Conservation (phyloP, 2,113 vertebrate species). For the Archilochus colubris region DNA sequence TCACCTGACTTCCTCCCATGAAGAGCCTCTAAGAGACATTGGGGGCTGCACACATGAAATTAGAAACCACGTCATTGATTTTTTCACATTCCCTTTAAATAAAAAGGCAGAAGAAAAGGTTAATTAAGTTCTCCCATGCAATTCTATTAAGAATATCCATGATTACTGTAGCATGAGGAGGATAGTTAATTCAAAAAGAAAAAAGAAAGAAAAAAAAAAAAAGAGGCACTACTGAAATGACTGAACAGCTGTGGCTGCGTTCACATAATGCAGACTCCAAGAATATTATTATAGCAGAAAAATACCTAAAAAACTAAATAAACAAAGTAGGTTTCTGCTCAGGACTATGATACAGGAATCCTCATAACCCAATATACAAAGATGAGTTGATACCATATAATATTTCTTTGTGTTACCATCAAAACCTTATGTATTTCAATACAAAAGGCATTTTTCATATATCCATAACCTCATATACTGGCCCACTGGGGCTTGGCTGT, state of each 20-base stretch:
- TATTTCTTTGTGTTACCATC: not conserved
- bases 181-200: not conserved
- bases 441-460: not conserved
- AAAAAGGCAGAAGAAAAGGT: constrained; percentile 39
- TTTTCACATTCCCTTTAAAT: not conserved
- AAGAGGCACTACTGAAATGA: not conserved
- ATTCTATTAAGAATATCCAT: constrained; percentile 14
- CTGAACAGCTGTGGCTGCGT: not conserved
- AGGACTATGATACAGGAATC: not conserved
- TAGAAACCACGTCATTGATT: not conserved
- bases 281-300: not conserved
- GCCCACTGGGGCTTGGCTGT: not conserved
- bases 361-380: not conserved
- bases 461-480: not conserved
- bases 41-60: not conserved
- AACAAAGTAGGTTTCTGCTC: not conserved
- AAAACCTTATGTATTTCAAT: not conserved
- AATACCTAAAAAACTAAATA: not conserved
- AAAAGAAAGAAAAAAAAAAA: not conserved
- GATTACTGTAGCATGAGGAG: constrained; percentile 20
- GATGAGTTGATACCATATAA: not conserved
- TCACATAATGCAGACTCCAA: not conserved
- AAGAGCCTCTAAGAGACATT: not conserved
- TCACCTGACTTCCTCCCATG: constrained; percentile 7
- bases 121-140: constrained; percentile 27